Evolutionary conservation across 1,140 invertebrate genomes (phyloP), one percentile per base, ranked within the genome.

Genomic region (Pogonomyrmex californicus): DNA sequence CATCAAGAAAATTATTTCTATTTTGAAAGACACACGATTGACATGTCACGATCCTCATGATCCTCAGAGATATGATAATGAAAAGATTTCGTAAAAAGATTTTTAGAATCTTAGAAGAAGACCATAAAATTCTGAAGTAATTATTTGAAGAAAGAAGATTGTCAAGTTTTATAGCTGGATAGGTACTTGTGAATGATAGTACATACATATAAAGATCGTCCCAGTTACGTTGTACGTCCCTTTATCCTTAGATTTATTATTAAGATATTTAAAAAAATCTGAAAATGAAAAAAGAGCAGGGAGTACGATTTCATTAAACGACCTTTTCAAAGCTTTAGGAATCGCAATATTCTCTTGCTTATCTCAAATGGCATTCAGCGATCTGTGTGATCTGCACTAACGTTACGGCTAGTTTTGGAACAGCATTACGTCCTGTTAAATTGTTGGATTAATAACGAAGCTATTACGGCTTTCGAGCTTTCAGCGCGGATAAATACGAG

Each of bases 391-490:
- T 66, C 4, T 17, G 44, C 30, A 1, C 36, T 38, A 9, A 41
- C 9, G 14, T 58, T 41, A 44, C 49, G 7, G 14, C 41, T n/a
- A 58, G 4, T 38, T 33, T 0, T 30, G 6, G 12, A 41, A 44
- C 33, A 17, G 7, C 54, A 17, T 68, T 44, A 81, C 17, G 9
- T 70, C 17, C 2, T 10, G 14, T 23, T n/a, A 7, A 70, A 58
- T 12, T 70, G 10, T 56, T 56, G n/a, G 36, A 68, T 81, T 81
- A 81, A 68, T 66, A 68, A 68, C 36, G 49, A n/a, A 66, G 30
- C 10, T 71, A 47, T 58, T 33, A 65, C 9, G 38, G 10, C 38
- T 60, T 47, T 60, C 38, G 38, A 60, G 41, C 12, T n/a, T 14
- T 23, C 9, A 30, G 23, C 63, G 9, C 41, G 63, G 36, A 51